Evolutionary conservation across 2,113 vertebrate species (phyloP), one percentile per base, ranked within the genome.

Genomic region (Seriola quinqueradiata): DNA sequence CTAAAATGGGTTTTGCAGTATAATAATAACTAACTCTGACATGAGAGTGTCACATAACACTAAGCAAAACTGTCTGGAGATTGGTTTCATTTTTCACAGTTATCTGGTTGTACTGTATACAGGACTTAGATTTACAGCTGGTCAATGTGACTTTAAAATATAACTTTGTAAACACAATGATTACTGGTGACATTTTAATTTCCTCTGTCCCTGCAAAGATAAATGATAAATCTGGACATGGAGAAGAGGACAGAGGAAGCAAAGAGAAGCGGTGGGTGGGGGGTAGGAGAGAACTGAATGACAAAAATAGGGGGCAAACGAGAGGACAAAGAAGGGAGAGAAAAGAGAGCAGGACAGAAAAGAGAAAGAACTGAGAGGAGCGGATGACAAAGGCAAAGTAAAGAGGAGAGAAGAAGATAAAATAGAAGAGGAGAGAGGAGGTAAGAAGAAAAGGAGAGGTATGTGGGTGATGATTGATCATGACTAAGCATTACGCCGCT

Each of bases 401-500:
- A 44, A 52, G 44, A 61, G 4, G 13, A 67, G 42, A 14, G 8
- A 32, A 12, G 11, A 75, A 16, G 46, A 21, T 34, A 40, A 75
- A 65, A 57, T 11, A 36, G 57, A 73, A 57, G 34, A 70, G 36
- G 25, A 70, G 25, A 70, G 17, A 73, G 23, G 48, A 76, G 57
- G 70, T 21, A 38, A 75, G 67, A 64, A 67, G 66, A 52, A 65
- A 46, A 71, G 50, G 36, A 58, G 69, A 66, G 70, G 58, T 46
- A 70, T 44, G 55, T 44, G 69, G 36, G 42, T 19, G 70, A 82
- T 79, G 77, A 86, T 25, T 63, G 64, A 89, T 91, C 86, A 85
- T 83, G 87, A 93, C 84, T 87, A 86, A 91, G 89, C 84, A 71
- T 89, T 69, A 84, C 36, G 16, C 72, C 60, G 82, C 63, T 69